Evolutionary conservation across 2,113 vertebrate genomes (phyloP).

Genomic region (Eudyptes chrysolophus): DNA sequence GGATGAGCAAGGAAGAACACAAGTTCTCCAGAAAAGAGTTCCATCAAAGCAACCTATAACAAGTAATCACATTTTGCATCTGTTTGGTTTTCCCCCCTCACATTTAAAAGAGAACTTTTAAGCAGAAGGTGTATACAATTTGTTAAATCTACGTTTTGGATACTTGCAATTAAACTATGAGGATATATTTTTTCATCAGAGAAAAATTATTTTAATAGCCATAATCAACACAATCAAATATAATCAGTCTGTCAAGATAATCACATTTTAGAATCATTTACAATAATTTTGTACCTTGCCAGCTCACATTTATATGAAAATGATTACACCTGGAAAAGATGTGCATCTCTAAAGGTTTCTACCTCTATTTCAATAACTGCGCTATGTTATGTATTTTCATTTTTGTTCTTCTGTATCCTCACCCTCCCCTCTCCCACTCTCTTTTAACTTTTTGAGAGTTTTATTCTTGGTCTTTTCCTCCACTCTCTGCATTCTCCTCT

Average conservation of each 20-base stretch:
- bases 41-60: neutral
- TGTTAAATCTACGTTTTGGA: constrained; percentile 24
- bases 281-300: constrained; percentile 44
- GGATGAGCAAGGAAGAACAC: neutral
- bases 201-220: constrained; percentile 69
- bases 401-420: neutral
- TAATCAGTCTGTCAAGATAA: constrained; percentile 67
- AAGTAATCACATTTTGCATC: neutral
- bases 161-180: constrained; percentile 52
- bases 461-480: neutral
- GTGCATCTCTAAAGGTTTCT: neutral
- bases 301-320: constrained; percentile 31
- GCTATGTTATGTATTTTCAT: neutral
- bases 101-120: neutral
- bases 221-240: constrained; percentile 72
- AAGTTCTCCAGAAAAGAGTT: neutral
- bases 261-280: constrained; percentile 54
- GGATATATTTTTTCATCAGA: constrained; percentile 51
- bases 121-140: neutral
- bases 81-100: neutral
- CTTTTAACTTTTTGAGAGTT: neutral
- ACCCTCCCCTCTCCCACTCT: neutral
- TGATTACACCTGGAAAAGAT: constrained; percentile 8
- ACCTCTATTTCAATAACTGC: neutral
- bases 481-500: neutral